Conservation (phyloP, 2,113 vertebrate genomes). For the Dascyllus trimaculatus region DNA sequence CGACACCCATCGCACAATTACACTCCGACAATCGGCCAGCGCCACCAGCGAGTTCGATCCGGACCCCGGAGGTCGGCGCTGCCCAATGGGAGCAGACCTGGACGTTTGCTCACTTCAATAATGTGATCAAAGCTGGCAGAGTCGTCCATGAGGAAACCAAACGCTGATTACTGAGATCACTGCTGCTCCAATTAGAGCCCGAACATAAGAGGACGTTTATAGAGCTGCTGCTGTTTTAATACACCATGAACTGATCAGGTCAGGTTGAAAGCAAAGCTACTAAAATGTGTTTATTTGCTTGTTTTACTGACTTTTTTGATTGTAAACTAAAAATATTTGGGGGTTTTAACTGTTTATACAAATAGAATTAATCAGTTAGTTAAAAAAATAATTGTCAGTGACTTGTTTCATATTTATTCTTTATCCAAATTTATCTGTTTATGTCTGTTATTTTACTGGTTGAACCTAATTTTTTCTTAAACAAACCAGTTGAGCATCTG, state of each 20-base stretch:
- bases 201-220: neutral
- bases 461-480: neutral
- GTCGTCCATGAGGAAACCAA: constrained; percentile 44
- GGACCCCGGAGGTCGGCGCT: constrained; percentile 52
- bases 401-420: neutral
- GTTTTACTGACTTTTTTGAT: too few species aligned
- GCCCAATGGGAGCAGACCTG: constrained; percentile 40
- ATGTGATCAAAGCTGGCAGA: constrained; percentile 43
- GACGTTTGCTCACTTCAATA: constrained; percentile 13
- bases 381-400: too few species aligned
- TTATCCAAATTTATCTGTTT: neutral
- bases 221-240: neutral
- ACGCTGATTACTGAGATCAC: constrained; percentile 35
- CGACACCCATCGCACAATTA: constrained; percentile 55
- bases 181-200: constrained; percentile 8
- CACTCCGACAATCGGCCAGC: constrained; percentile 6
- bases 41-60: constrained; percentile 18
- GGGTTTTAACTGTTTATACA: too few species aligned
- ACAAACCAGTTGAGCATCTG: neutral
- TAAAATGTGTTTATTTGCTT: too few species aligned
- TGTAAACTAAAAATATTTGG: too few species aligned
- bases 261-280: too few species aligned
- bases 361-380: too few species aligned
- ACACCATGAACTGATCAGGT: neutral
- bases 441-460: neutral